These are phyloP conservation scores for Agapornis canus DNA, from an alignment of 2,797 vertebrate genomes.

Conservation along the genomic window DNA sequence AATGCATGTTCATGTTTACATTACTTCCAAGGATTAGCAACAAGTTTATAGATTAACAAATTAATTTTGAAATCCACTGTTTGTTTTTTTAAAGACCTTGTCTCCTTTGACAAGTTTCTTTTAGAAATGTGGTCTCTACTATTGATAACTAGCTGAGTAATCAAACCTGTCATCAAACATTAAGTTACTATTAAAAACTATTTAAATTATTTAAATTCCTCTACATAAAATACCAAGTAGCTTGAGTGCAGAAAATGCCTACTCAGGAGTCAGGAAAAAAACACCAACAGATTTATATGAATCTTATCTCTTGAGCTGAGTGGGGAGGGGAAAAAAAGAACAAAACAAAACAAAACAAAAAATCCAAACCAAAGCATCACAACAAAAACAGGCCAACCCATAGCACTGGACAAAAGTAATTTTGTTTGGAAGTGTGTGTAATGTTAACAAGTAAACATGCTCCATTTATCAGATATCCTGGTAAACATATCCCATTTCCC, in stretches of 20 bases:
- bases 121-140: neutral
- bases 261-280: neutral
- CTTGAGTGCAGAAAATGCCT: neutral
- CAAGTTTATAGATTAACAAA: neutral
- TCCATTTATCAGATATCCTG: neutral
- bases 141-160: neutral
- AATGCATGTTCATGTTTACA: neutral
- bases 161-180: neutral
- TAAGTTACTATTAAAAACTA: neutral
- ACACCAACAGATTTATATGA: neutral
- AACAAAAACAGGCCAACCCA: neutral
- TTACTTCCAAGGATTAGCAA: neutral
- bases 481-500: neutral
- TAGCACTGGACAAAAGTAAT: neutral
- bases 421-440: neutral
- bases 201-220: neutral
- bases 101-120: neutral
- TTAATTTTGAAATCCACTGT: neutral
- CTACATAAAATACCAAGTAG: neutral
- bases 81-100: neutral
- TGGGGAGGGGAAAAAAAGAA: accelerated
- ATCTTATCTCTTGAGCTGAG: neutral
- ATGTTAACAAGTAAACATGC: neutral
- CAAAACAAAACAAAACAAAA: too few relatives aligned
- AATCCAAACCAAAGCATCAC: neutral